phyloP scores from a whole-genome alignment of 2,797 vertebrate genomes.

The Melanogrammus aeglefinus region DNA sequence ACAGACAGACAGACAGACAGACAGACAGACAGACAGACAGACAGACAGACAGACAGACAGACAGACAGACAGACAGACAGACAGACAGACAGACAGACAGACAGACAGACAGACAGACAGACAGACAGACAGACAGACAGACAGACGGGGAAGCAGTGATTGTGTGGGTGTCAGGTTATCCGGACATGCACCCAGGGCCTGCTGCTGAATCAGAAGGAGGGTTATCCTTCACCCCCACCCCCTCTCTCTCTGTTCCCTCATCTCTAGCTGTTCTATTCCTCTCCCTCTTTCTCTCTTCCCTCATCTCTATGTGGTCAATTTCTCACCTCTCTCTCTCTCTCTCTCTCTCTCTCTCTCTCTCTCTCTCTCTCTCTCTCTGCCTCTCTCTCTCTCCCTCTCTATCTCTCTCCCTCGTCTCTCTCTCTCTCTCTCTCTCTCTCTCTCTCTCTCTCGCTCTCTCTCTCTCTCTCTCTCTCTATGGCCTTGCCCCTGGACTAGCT shows the following conservation, averaged over 20 bases:
- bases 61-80: too few species aligned
- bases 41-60: too few species aligned
- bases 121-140: conserved; percentile 6
- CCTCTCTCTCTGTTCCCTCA: conserved; percentile 1
- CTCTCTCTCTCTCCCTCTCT: too few species aligned
- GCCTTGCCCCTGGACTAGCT: conserved; percentile 41
- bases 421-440: conserved; percentile 15
- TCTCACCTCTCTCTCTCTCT: conserved; percentile 19
- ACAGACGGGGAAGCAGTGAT: conserved; percentile 20
- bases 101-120: conserved; percentile 45
- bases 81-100: too few species aligned
- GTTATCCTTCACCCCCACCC: conserved; percentile 27
- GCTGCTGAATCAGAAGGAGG: conserved; percentile 15
- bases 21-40: conserved; percentile 43
- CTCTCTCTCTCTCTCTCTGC: conserved; percentile 29
- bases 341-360: conserved; percentile 18
- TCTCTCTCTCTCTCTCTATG: conserved; percentile 30
- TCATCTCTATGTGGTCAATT: background rate
- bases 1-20: background rate
- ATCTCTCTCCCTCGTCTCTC: background rate
- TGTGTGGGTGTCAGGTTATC: conserved; percentile 62
- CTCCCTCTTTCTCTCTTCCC: too few species aligned
- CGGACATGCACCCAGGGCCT: conserved; percentile 51
- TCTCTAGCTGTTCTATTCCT: too few species aligned
- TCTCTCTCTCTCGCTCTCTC: conserved; percentile 19